Evolutionary conservation across 2,888 invertebrate genomes (phyloP).

Genomic region (Papilio protenor): DNA sequence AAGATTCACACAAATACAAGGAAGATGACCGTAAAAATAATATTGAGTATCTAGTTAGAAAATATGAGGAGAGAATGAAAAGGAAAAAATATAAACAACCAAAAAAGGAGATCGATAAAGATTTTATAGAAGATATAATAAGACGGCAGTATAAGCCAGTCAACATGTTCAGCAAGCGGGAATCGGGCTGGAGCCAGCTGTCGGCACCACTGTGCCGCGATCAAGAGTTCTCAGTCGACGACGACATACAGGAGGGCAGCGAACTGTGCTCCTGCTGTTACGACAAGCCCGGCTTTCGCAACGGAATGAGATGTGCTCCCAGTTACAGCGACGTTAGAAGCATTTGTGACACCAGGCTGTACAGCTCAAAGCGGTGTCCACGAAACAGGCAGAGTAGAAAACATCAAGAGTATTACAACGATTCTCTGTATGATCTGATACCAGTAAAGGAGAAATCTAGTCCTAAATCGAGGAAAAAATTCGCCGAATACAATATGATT

Average conservation of each 20-base stretch:
- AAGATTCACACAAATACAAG: conserved; percentile 49
- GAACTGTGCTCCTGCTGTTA: conserved; percentile 69
- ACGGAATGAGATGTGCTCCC: conserved; percentile 48
- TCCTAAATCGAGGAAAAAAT: conserved; percentile 70
- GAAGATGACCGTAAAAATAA: conserved; percentile 50
- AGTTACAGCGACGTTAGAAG: conserved; percentile 65
- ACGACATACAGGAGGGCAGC: conserved; percentile 58
- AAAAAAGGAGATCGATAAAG: conserved; percentile 59
- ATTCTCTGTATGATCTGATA: conserved; percentile 71
- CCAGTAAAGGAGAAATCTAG: conserved; percentile 78
- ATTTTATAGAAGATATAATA: conserved; percentile 74
- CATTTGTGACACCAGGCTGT: conserved; percentile 70
- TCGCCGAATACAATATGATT: conserved; percentile 58
- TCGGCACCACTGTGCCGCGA: conserved; percentile 76
- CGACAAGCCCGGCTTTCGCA: conserved; percentile 50
- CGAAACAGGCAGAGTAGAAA: conserved; percentile 54
- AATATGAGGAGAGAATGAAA: conserved; percentile 51
- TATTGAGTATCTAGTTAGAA: conserved; percentile 47
- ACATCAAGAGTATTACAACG: conserved; percentile 61
- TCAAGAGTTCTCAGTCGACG: conserved; percentile 59
- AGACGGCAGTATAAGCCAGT: conserved; percentile 71
- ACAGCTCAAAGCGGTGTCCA: conserved; percentile 60
- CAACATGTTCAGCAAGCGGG: conserved; percentile 65
- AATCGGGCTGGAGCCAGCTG: conserved; percentile 71
- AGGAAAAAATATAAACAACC: conserved; percentile 49